Percentiles rank a stretch among this genome's conserved stretches.
Conservation (phyloP, 2,888 invertebrate genomes). For the Eilema depressum region DNA sequence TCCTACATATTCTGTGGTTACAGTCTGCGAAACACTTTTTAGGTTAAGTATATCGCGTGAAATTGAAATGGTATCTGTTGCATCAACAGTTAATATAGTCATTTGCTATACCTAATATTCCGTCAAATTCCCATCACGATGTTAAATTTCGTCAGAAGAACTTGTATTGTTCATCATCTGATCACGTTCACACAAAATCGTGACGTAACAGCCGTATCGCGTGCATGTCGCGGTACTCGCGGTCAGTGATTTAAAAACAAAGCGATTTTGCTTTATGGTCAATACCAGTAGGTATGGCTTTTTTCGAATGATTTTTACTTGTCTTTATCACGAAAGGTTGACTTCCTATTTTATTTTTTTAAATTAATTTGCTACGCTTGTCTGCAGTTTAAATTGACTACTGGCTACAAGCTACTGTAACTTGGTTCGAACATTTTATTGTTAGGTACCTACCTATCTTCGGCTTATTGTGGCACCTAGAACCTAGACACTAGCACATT, state of each 20-base stretch:
- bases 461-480: background rate
- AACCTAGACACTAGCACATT: too few relatives aligned
- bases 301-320: background rate
- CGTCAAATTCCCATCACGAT: constrained; percentile 44
- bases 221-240: constrained; percentile 35
- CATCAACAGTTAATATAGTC: constrained; percentile 15
- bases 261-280: constrained; percentile 26
- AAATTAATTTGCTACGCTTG: background rate
- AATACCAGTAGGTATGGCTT: constrained; percentile 5
- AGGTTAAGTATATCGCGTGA: constrained; percentile 12
- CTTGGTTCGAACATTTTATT: background rate
- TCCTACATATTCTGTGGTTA: background rate
- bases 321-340: background rate
- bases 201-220: constrained; percentile 58
- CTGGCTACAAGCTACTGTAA: background rate
- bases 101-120: constrained; percentile 23
- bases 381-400: background rate
- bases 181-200: constrained; percentile 56
- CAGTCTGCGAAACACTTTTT: constrained; percentile 7
- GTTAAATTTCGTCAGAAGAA: constrained; percentile 31
- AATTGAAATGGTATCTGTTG: constrained; percentile 22
- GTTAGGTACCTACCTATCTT: too few relatives aligned
- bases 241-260: constrained; percentile 37
- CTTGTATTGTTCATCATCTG: constrained; percentile 32
- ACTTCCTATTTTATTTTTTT: background rate